Evolutionary conservation across 1,140 invertebrate genomes (phyloP).

Genomic region (Vollenhovia emeryi): DNA sequence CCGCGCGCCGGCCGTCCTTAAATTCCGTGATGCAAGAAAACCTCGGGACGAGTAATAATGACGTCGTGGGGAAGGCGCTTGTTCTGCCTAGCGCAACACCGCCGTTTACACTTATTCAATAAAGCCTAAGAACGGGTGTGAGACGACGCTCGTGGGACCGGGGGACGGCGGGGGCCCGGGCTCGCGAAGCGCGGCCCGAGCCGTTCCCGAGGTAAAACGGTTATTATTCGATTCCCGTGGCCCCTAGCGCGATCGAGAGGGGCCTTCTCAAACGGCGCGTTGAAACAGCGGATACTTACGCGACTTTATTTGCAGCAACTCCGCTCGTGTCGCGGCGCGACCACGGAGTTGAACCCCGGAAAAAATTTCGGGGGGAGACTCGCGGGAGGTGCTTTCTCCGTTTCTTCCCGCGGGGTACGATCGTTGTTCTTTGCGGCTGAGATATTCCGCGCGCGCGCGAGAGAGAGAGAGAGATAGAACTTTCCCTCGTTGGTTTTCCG

Average conservation of each 20-base stretch:
- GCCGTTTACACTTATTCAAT: constrained; percentile 67
- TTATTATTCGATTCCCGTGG: constrained; percentile 49
- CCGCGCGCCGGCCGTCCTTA: constrained; percentile 48
- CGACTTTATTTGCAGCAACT: constrained; percentile 45
- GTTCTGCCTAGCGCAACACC: constrained; percentile 51
- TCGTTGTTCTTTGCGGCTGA: constrained; percentile 19
- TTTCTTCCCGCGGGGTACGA: constrained; percentile 13
- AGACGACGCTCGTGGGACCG: neutral
- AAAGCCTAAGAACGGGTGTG: constrained; percentile 37
- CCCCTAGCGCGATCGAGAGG: constrained; percentile 7
- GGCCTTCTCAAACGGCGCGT: neutral
- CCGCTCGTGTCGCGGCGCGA: neutral
- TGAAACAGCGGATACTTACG: constrained; percentile 49
- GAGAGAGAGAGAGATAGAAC: neutral
- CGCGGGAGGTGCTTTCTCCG: constrained; percentile 26
- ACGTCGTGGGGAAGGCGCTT: constrained; percentile 46
- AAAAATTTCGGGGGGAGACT: constrained; percentile 27
- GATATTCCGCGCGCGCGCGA: neutral
- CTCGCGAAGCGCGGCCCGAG: neutral
- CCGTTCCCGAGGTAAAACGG: constrained; percentile 27
- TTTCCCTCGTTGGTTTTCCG: neutral
- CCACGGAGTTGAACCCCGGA: neutral
- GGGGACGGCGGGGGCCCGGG: neutral
- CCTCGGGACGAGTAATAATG: constrained; percentile 58
- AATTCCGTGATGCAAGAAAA: constrained; percentile 67